Conservation (phyloP, 2,888 invertebrate species). For the Aphelenchoides bicaudatus region DNA sequence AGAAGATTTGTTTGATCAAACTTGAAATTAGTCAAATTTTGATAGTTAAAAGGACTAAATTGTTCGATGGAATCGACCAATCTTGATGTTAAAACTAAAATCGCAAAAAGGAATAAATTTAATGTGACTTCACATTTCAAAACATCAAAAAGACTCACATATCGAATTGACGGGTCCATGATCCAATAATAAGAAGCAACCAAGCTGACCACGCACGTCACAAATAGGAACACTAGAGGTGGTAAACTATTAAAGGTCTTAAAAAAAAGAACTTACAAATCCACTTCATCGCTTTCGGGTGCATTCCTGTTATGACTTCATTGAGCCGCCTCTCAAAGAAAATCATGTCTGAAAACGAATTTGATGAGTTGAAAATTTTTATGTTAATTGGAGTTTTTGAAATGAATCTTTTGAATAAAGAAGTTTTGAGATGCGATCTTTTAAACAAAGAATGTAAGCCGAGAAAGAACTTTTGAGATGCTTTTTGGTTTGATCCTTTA, state of each 20-base stretch:
- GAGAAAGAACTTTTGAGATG: too few relatives aligned
- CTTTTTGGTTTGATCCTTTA: too few relatives aligned
- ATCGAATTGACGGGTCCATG: conserved; percentile 85
- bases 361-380: not conserved
- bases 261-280: conserved; percentile 36
- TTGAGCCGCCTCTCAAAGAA: conserved; percentile 93
- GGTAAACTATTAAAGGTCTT: not conserved
- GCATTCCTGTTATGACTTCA: conserved; percentile 90
- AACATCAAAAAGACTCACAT: conserved; percentile 62
- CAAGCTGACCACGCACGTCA: conserved; percentile 80
- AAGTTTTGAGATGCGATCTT: too few relatives aligned
- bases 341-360: conserved; percentile 73
- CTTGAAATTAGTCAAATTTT: too few relatives aligned
- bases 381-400: not conserved
- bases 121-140: too few relatives aligned
- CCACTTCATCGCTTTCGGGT: conserved; percentile 91
- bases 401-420: too few relatives aligned
- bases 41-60: too few relatives aligned
- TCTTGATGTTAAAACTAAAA: too few relatives aligned
- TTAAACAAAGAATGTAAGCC: too few relatives aligned
- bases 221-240: not conserved
- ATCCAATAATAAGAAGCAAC: conserved; percentile 94
- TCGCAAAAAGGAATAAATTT: too few relatives aligned
- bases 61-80: too few relatives aligned
- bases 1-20: too few relatives aligned